Conservation (phyloP, 2,113 vertebrate genomes). For the Myocastor coypus region DNA sequence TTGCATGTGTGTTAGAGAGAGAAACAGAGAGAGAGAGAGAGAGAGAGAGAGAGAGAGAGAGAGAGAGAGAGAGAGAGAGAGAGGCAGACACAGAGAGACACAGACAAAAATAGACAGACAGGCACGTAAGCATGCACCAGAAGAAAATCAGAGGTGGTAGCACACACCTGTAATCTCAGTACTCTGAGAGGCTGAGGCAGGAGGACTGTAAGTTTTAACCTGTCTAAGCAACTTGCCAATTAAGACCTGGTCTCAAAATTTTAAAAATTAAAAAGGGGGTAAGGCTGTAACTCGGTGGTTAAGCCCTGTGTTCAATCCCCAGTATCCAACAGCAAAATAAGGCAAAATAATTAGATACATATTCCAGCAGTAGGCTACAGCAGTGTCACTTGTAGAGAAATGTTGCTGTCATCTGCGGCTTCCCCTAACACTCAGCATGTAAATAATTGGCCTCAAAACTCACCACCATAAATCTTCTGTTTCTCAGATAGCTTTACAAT, state of each 20-base stretch:
- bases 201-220: not conserved
- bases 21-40: not conserved
- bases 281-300: not conserved
- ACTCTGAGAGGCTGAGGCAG: not conserved
- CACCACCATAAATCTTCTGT: not conserved
- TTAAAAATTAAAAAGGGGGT: not conserved
- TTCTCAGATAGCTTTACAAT: constrained; percentile 37
- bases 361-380: not conserved
- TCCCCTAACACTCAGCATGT: not conserved
- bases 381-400: not conserved
- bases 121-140: not conserved
- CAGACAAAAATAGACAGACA: not conserved
- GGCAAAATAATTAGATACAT: not conserved
- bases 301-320: not conserved
- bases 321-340: not conserved
- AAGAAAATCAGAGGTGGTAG: not conserved
- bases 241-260: not conserved
- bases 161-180: not conserved
- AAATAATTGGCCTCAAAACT: not conserved
- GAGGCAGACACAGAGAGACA: not conserved
- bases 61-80: not conserved
- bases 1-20: not conserved
- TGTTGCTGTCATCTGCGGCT: not conserved
- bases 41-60: not conserved
- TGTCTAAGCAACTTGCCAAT: not conserved